Evolutionary conservation across 2,113 vertebrate genomes (phyloP), one percentile per base, ranked within the genome.

Genomic region (Panthera leo): DNA sequence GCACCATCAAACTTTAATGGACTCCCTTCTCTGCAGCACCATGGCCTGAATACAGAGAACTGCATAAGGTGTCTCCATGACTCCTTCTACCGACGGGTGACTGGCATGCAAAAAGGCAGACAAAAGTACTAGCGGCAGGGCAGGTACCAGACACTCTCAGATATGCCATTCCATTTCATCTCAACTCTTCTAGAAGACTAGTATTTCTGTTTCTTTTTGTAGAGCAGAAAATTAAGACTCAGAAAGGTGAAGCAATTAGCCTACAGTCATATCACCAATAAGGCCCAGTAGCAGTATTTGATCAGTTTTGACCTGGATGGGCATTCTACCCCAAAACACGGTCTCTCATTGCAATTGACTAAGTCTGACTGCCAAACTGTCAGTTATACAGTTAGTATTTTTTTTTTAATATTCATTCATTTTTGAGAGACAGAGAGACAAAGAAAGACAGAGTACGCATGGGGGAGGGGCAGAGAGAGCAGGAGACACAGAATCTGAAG

Each of bases 1-100:
- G 27, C 51, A 70, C 42, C 21, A 85, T 88, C 85, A 85, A 88
- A 85, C 53, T 94, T 98, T 85, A 95, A 94, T 84, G 71, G 85
- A 67, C 39, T 89, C 82, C 71, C 65, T 95, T 67, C 92, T 95
- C 76, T 55, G 61, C 34, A 83, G 39, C 23, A 67, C 61, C 3
- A 6, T 0, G 7, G 58, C 36, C 73, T 90, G 97, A 98, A 97
- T 87, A 93, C 16, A 91, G 78, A 95, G 70, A 71, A 67, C 21
- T 12, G 2, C 48, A 15, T 34, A 14, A 14, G 65, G 63, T 48
- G 16, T n/a, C 55, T 45, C 73, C 55, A 31, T 3, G 36, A 84
- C 16, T 86, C 89, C 39, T 70, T 29, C 79, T 61, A 9, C 12
- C 9, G n/a, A 86, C 19, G 13, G 39, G 5, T 0, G 0, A 71